phyloP scores from a whole-genome alignment of 2,113 vertebrate species.

The Paralichthys olivaceus region DNA sequence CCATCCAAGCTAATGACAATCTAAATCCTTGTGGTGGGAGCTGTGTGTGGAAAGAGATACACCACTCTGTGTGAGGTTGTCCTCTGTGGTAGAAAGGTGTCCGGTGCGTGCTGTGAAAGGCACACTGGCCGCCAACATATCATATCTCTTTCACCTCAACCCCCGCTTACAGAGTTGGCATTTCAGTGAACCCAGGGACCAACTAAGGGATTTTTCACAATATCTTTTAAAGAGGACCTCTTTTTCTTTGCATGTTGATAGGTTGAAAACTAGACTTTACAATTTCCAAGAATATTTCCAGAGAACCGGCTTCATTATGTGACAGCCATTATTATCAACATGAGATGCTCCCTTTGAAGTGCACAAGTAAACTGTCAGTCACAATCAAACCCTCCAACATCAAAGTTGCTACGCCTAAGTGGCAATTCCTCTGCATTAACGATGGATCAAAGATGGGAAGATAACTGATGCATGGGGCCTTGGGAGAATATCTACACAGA shows the following conservation, averaged over 20 bases:
- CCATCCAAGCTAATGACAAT: conserved; percentile 33
- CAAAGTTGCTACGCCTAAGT: conserved; percentile 62
- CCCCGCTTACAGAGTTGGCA: conserved; percentile 69
- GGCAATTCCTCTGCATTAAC: conserved; percentile 59
- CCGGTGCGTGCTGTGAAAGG: conserved; percentile 55
- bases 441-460: conserved; percentile 70
- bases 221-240: conserved; percentile 29
- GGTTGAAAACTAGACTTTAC: conserved; percentile 2
- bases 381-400: conserved; percentile 58
- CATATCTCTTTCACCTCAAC: conserved; percentile 61
- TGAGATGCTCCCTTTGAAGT: conserved; percentile 52
- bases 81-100: conserved; percentile 56
- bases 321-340: conserved; percentile 18
- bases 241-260: neutral
- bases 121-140: conserved; percentile 56
- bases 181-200: conserved; percentile 60
- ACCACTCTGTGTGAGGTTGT: conserved; percentile 50
- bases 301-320: conserved; percentile 40
- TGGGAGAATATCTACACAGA: conserved; percentile 50
- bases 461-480: conserved; percentile 48
- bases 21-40: conserved; percentile 41
- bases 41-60: conserved; percentile 35
- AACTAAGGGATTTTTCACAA: conserved; percentile 47
- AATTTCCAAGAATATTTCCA: conserved; percentile 7
- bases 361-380: conserved; percentile 54